phyloP scores from a whole-genome alignment of 2,113 vertebrate species.

The Meriones unguiculatus region DNA sequence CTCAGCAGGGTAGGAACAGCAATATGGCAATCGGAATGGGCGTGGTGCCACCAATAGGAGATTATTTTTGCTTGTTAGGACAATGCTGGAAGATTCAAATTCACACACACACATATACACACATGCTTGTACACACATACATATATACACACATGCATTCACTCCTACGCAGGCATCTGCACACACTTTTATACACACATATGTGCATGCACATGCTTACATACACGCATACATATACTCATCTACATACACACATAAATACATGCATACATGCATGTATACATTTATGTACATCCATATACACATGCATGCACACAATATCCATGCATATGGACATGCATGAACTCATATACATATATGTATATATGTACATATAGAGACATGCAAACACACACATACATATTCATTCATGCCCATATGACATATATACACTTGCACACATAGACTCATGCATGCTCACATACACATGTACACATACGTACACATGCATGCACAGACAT shows the following conservation, averaged over 20 bases:
- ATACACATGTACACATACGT: background rate
- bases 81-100: slow-evolving; percentile 21
- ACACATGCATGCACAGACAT: no score
- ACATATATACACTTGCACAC: background rate
- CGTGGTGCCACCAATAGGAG: slow-evolving; percentile 13
- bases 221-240: no score
- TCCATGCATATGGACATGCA: background rate
- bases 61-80: slow-evolving; percentile 29
- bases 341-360: background rate
- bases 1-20: background rate
- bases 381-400: background rate
- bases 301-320: background rate
- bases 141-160: background rate
- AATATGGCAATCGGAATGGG: background rate
- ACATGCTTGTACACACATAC: no score
- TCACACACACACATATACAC: background rate
- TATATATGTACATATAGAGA: background rate
- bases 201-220: no score
- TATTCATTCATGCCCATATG: background rate
- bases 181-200: background rate
- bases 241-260: background rate
- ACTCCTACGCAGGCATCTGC: background rate
- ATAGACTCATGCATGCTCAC: background rate
- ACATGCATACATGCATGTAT: background rate
- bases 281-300: background rate